These are phyloP conservation scores for Mionectes olivaceus DNA, from an alignment of 2,797 vertebrate species.

Conservation along the genomic window DNA sequence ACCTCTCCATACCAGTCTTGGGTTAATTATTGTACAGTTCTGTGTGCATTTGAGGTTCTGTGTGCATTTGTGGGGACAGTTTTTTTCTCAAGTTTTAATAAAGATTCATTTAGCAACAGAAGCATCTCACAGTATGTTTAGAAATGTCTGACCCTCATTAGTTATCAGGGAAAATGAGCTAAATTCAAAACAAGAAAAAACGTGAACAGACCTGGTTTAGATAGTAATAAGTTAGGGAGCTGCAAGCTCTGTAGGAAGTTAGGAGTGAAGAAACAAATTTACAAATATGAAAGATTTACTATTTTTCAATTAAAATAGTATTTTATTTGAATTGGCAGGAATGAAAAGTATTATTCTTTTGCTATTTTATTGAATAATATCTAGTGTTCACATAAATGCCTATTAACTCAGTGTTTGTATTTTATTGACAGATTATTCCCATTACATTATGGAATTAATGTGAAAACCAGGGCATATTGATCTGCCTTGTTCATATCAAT, in stretches of 20 bases:
- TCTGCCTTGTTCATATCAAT: not conserved
- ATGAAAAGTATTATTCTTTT: not conserved
- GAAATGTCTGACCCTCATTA: not conserved
- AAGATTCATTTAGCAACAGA: not conserved
- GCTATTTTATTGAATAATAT: not conserved
- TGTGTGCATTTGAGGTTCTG: not conserved
- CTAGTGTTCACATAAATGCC: not conserved
- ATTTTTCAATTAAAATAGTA: not conserved
- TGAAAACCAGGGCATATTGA: not conserved
- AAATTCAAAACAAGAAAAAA: not conserved
- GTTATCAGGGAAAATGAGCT: not conserved
- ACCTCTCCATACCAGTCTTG: not conserved
- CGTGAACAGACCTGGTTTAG: not conserved
- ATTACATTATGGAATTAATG: not conserved
- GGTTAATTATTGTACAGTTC: slow-evolving; percentile 4
- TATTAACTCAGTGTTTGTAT: not conserved
- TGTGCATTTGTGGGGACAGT: not conserved
- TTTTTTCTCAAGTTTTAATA: not conserved
- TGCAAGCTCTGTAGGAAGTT: not conserved
- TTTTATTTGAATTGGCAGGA: not conserved
- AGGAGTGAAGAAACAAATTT: not conserved
- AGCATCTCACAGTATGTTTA: not conserved
- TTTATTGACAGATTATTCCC: not conserved
- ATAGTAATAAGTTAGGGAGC: not conserved
- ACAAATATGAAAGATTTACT: not conserved